These are phyloP conservation scores for Xenops minutus DNA, from an alignment of 2,797 vertebrate species.

Conservation along the genomic window DNA sequence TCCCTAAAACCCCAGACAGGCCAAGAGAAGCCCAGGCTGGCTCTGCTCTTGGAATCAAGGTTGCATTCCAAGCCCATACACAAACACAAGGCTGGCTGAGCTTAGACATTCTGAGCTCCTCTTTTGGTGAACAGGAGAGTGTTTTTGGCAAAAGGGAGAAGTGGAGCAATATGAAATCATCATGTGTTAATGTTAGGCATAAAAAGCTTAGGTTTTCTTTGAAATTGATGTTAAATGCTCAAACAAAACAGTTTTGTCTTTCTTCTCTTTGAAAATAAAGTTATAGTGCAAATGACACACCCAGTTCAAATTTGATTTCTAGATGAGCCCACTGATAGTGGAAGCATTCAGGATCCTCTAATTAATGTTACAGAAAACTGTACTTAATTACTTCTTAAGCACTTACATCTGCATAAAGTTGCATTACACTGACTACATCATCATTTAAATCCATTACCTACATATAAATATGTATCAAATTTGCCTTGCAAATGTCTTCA, in stretches of 20 bases:
- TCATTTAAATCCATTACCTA: conserved; percentile 3
- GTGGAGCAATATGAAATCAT: neutral
- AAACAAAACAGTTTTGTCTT: neutral
- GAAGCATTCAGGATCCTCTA: neutral
- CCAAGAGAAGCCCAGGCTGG: neutral
- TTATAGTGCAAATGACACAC: neutral
- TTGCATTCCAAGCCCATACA: neutral
- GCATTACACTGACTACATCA: neutral
- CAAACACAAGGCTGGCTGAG: neutral
- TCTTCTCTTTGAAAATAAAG: neutral
- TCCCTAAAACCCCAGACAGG: neutral
- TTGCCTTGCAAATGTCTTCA: conserved; percentile 8
- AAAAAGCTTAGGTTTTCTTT: neutral
- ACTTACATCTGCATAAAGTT: conserved; percentile 14
- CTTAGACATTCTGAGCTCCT: neutral
- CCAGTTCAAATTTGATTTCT: neutral
- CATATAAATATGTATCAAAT: neutral
- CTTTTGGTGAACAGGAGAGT: neutral
- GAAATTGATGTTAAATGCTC: neutral
- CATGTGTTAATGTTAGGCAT: neutral
- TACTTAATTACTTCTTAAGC: conserved; percentile 33
- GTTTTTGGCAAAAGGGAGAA: neutral
- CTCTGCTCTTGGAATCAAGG: neutral
- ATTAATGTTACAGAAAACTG: conserved; percentile 1
- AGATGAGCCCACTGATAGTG: neutral